Base-by-base conservation (phyloP, 2,888 invertebrate species). In the Penaeus monodon region DNA sequence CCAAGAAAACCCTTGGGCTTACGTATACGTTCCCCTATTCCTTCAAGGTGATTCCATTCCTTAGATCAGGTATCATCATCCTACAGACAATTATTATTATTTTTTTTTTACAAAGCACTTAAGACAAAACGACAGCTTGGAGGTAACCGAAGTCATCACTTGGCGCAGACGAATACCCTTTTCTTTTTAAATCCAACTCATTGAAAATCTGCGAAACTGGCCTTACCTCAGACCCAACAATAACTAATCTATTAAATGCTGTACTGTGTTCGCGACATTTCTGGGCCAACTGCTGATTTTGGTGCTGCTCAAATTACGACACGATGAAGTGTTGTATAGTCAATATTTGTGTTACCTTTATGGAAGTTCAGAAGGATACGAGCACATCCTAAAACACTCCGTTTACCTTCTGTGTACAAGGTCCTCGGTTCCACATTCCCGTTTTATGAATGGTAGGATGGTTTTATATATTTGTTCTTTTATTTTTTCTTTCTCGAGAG, bases 331-430 rank as follows among this genome's bases (percentile, higher is more conserved):
- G 81, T 20, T 77, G 73, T 78, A 81, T 80, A 73, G 63, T 80
- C 80, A 85, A 80, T 91, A 91, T 91, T 96, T 96, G 96, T 96
- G 96, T 95, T 96, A 96, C 96, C 96, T 96, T 95, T 95, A 95
- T 94, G 95, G 95, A 95, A 95, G 95, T 90, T 88, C 93, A 93
- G 93, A 94, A 93, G 96, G 96, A 96, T 96, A 96, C 96, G 96
- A 96, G 96, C 96, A 95, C 95, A 95, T 95, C 95, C 95, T 95
- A 95, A 95, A 95, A 95, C 95, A 96, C 96, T 95, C 96, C 96
- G 96, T 95, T 91, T 90, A 89, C 91, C 91, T 82, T 83, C 87
- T 76, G 73, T 49, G 86, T 65, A 76, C 70, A n/a, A 73, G 57
- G 44, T 70, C 22, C 29, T 44, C 57, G 27, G 27, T 80, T 64